Conservation (phyloP, 1,140 invertebrate genomes). For the Brachionus plicatilis region DNA sequence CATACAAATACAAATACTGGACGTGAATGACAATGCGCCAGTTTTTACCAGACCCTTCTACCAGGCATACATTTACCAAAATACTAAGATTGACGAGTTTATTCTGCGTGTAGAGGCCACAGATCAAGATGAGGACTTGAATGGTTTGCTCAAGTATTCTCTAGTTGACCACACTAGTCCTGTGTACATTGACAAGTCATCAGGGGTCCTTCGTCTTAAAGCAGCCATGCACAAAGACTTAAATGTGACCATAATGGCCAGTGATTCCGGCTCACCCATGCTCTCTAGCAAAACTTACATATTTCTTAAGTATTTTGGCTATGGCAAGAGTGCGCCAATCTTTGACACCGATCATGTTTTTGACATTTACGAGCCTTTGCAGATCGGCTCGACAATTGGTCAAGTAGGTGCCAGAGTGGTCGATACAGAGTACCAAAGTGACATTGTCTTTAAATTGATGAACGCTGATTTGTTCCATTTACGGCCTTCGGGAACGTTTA, state of each 20-base stretch:
- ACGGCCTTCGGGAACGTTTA: background rate
- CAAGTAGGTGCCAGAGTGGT: background rate
- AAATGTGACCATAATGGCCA: background rate
- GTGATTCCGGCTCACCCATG: background rate
- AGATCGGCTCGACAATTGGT: background rate
- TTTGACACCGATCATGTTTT: background rate
- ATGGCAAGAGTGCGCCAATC: background rate
- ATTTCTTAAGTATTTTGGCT: background rate
- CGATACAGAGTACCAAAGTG: background rate
- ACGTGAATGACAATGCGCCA: constrained; percentile 13
- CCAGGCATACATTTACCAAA: background rate
- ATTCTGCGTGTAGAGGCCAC: background rate
- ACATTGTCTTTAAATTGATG: background rate
- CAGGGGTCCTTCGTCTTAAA: constrained; percentile 2
- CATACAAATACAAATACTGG: constrained; percentile 23
- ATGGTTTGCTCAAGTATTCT: background rate
- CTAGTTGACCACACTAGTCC: background rate
- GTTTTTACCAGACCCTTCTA: background rate
- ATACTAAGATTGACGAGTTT: background rate
- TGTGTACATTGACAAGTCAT: background rate
- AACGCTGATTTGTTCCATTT: background rate
- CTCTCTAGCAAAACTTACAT: background rate
- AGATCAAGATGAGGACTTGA: background rate
- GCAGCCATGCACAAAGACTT: background rate
- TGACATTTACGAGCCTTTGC: background rate